Conservation (phyloP, 2,888 invertebrate species). For the Scotopteryx bipunctaria region DNA sequence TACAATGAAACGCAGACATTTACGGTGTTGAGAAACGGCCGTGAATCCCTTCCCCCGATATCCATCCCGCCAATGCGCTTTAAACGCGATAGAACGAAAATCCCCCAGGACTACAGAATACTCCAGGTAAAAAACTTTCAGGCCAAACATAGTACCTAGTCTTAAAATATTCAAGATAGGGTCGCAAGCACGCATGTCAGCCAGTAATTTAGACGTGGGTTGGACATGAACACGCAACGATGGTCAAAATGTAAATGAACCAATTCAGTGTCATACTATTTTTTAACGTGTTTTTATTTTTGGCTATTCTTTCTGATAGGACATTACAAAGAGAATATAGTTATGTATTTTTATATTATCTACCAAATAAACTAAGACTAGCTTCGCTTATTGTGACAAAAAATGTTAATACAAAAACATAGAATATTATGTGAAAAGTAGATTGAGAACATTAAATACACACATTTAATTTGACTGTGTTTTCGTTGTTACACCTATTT, state of each 20-base stretch:
- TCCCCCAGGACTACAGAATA: conserved; percentile 51
- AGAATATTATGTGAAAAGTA: too few relatives aligned
- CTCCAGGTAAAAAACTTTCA: conserved; percentile 40
- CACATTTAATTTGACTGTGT: too few relatives aligned
- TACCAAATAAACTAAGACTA: too few relatives aligned
- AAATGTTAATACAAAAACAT: too few relatives aligned
- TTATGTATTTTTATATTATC: too few relatives aligned
- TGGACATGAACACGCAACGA: conserved; percentile 69
- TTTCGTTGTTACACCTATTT: too few relatives aligned
- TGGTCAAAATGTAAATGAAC: conserved; percentile 51
- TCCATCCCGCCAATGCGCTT: conserved; percentile 44
- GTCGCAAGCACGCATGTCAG: conserved; percentile 63
- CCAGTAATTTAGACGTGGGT: conserved; percentile 66
- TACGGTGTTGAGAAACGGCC: conserved; percentile 40
- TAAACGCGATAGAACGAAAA: conserved; percentile 58
- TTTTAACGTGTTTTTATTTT: conserved; percentile 14
- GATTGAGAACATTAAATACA: too few relatives aligned
- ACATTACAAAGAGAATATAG: neutral
- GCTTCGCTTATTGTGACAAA: too few relatives aligned
- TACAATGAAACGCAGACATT: conserved; percentile 43
- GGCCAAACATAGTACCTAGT: conserved; percentile 55
- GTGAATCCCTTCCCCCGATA: conserved; percentile 45
- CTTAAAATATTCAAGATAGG: conserved; percentile 71
- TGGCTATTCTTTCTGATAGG: neutral
- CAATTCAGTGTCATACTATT: conserved; percentile 26